phyloP scores from a whole-genome alignment of 1,140 invertebrate species.

The Panagrolaimus sp. region DNA sequence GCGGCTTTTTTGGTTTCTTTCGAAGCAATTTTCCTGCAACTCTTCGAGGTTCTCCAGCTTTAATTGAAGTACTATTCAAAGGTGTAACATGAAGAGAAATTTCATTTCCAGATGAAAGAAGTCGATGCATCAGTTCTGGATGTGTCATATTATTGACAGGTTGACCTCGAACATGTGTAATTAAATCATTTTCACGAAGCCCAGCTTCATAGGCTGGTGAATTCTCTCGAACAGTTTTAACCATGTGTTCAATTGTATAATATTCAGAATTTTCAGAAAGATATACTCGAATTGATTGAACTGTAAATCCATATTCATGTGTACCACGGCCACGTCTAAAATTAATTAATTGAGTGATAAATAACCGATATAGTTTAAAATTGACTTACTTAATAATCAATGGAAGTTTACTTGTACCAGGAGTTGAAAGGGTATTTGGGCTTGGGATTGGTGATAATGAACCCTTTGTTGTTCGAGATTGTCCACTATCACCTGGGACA shows the following conservation, averaged over 20 bases:
- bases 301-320: constrained; percentile 55
- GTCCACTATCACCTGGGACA: not conserved
- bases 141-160: constrained; percentile 58
- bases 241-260: constrained; percentile 59
- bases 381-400: constrained; percentile 4
- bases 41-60: constrained; percentile 51
- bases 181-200: constrained; percentile 51
- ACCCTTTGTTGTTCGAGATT: not conserved
- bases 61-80: constrained; percentile 47
- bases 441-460: not conserved
- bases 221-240: constrained; percentile 49
- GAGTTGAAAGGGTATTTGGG: not conserved
- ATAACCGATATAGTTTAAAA: not conserved
- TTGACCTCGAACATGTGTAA: constrained; percentile 56
- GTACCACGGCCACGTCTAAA: constrained; percentile 43
- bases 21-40: constrained; percentile 47
- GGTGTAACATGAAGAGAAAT: constrained; percentile 51
- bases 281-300: constrained; percentile 58
- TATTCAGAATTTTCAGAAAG: constrained; percentile 54
- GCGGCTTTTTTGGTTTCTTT: constrained; percentile 38
- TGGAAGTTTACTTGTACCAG: not conserved
- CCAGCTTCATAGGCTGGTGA: constrained; percentile 53
- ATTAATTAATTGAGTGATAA: not conserved
- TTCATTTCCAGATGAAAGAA: constrained; percentile 52
- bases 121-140: constrained; percentile 57